Percentiles rank a stretch among this genome's conserved stretches.
Conservation (phyloP, 2,888 invertebrate genomes). For the Cetonia aurata region DNA sequence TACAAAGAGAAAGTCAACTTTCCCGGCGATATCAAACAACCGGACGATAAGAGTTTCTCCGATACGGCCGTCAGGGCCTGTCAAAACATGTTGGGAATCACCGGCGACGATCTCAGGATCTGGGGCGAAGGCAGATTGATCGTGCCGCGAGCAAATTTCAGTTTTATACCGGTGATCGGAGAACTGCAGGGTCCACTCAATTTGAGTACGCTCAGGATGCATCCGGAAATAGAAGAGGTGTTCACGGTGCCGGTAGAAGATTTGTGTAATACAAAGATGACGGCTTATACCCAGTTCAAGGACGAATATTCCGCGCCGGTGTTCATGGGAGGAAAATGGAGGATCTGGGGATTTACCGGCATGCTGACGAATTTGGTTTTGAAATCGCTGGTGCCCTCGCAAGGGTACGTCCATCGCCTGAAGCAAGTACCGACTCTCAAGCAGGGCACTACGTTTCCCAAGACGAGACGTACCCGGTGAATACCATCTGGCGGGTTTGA, state of each 20-base stretch:
- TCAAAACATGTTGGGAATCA: conserved; percentile 85
- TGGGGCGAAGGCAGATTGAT: conserved; percentile 73
- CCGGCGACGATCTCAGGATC: conserved; percentile 71
- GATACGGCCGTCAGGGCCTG: conserved; percentile 75
- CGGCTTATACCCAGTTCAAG: conserved; percentile 78
- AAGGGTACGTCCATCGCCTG: conserved; percentile 70
- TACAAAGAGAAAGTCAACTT: conserved; percentile 84
- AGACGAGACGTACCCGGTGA: neutral
- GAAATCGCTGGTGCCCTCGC: conserved; percentile 73
- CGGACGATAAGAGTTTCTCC: conserved; percentile 55
- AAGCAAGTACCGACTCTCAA: conserved; percentile 61
- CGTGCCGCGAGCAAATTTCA: conserved; percentile 67
- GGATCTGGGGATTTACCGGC: conserved; percentile 85
- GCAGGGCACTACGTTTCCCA: conserved; percentile 21
- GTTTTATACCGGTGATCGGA: conserved; percentile 81
- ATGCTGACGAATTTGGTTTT: conserved; percentile 81
- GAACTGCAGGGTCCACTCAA: conserved; percentile 69
- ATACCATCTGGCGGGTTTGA: too few species aligned
- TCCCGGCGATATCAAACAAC: conserved; percentile 83
- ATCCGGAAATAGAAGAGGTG: conserved; percentile 81
- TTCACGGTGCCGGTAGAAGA: conserved; percentile 77
- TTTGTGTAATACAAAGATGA: conserved; percentile 73
- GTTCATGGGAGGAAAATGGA: conserved; percentile 72
- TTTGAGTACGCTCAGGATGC: conserved; percentile 72
- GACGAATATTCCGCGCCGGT: conserved; percentile 75